Conservation (phyloP, 2,888 invertebrate genomes). For the Ophioninae sp. region DNA sequence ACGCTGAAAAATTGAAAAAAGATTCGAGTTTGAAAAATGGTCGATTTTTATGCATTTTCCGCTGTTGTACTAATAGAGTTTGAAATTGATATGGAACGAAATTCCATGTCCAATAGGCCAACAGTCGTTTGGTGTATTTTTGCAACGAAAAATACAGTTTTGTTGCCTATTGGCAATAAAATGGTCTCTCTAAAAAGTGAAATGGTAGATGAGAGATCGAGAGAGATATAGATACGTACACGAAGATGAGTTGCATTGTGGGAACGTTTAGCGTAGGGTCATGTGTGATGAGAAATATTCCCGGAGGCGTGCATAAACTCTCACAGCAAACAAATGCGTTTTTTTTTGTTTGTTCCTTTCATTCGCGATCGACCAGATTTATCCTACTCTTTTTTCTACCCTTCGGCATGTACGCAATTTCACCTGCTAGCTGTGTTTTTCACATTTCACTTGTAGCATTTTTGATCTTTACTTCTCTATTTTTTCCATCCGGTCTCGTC, state of each 20-base stretch:
- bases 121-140: not conserved
- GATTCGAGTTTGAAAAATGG: not conserved
- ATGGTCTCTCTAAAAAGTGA: not conserved
- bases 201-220: not conserved
- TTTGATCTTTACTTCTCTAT: conserved; percentile 14
- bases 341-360: conserved; percentile 34
- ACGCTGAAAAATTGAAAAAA: not conserved
- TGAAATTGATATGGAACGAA: conserved; percentile 5
- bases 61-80: not conserved
- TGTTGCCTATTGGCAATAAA: not conserved
- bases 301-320: conserved; percentile 20
- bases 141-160: conserved; percentile 2
- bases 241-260: conserved; percentile 6
- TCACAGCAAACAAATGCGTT: conserved; percentile 16
- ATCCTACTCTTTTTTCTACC: conserved; percentile 33
- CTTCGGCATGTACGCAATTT: conserved; percentile 36
- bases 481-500: conserved; percentile 29
- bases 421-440: not conserved
- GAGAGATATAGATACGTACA: not conserved
- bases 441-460: conserved; percentile 46
- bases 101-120: not conserved
- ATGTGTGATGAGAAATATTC: conserved; percentile 11
- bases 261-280: conserved; percentile 12
- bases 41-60: not conserved
- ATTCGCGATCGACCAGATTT: conserved; percentile 39